Evolutionary conservation across 2,113 vertebrate species (phyloP).

Genomic region (Lagopus muta): DNA sequence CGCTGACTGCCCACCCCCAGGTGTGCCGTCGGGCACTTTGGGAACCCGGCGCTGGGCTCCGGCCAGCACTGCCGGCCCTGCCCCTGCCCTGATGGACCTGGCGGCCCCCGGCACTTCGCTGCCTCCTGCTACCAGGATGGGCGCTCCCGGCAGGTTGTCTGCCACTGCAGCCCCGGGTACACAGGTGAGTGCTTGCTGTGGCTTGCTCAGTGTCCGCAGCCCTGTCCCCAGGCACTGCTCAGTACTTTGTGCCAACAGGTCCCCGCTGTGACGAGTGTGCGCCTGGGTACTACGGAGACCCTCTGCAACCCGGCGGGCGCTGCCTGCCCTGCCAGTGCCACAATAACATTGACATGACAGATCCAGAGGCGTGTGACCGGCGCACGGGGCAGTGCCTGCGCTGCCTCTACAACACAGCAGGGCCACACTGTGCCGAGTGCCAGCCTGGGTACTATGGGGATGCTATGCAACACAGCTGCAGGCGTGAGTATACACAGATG

Average conservation of each 20-base stretch:
- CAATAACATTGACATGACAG: conserved; percentile 90
- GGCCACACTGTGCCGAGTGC: conserved; percentile 85
- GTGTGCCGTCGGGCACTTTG: conserved; percentile 88
- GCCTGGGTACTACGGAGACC: conserved; percentile 94
- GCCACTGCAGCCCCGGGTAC: conserved; percentile 93
- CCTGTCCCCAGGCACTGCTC: accelerated
- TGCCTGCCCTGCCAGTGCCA: conserved; percentile 92
- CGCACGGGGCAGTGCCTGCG: conserved; percentile 87
- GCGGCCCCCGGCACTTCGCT: conserved; percentile 88
- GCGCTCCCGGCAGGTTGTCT: conserved; percentile 86
- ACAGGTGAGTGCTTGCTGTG: conserved; percentile 77
- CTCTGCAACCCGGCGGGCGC: conserved; percentile 82
- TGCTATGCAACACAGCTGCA: conserved; percentile 87
- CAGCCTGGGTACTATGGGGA: conserved; percentile 89
- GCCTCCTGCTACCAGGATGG: conserved; percentile 92
- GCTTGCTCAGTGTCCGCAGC: accelerated
- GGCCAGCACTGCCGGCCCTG: conserved; percentile 91
- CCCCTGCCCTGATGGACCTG: conserved; percentile 91
- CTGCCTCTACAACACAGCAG: conserved; percentile 93
- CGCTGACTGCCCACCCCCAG: conserved; percentile 55
- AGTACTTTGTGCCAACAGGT: conserved; percentile 68
- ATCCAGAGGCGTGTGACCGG: conserved; percentile 85
- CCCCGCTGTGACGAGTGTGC: conserved; percentile 91
- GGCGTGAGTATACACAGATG: conserved; percentile 81
- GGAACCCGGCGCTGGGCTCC: conserved; percentile 86